Evolutionary conservation across 2,888 invertebrate genomes (phyloP).

Genomic region (Teinopalpus imperialis): DNA sequence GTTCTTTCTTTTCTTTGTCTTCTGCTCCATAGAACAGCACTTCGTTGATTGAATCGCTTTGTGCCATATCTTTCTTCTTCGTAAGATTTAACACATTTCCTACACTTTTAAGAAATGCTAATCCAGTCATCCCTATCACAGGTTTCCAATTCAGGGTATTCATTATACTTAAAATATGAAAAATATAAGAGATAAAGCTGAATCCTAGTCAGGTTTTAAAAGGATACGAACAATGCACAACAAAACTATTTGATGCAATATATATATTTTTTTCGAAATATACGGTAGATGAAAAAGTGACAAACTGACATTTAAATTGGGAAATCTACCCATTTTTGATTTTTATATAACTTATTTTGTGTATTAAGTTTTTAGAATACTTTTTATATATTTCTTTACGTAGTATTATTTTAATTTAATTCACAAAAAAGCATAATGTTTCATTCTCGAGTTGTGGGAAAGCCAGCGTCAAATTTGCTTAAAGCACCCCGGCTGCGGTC

Average conservation of each 20-base stretch:
- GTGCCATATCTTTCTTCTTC: conserved; percentile 24
- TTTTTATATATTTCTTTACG: conserved; percentile 14
- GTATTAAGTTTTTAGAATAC: conserved; percentile 17
- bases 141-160: conserved; percentile 36
- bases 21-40: conserved; percentile 55
- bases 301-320: not conserved
- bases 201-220: no score
- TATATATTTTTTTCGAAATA: conserved; percentile 1
- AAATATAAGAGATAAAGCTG: no score
- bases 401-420: conserved; percentile 3
- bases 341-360: conserved; percentile 12
- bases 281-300: conserved; percentile 22
- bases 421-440: conserved; percentile 10
- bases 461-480: conserved; percentile 7
- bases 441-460: conserved; percentile 8
- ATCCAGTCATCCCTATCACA: conserved; percentile 32
- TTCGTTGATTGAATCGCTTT: conserved; percentile 47
- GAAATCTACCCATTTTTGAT: conserved; percentile 2
- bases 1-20: conserved; percentile 39
- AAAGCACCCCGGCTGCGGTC: conserved; percentile 6
- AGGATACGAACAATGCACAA: conserved; percentile 1
- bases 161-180: conserved; percentile 28
- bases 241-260: conserved; percentile 7
- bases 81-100: conserved; percentile 28
- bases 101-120: conserved; percentile 34